Conservation (phyloP, 1,140 invertebrate genomes). For the Drosophila sp. region DNA sequence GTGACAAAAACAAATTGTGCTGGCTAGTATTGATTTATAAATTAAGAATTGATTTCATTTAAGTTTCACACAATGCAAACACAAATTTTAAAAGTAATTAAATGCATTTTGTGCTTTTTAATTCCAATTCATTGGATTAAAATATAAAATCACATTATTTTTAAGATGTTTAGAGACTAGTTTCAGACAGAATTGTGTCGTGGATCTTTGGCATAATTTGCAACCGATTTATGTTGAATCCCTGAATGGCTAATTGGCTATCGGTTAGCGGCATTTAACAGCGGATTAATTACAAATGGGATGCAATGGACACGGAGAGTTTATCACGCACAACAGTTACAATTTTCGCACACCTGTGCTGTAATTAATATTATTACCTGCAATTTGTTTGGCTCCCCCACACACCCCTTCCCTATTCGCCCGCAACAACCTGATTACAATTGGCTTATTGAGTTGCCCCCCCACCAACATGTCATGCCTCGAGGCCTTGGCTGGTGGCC, state of each 20-base stretch:
- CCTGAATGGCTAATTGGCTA: conserved; percentile 40
- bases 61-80: too few relatives aligned
- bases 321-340: conserved; percentile 40
- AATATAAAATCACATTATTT: too few relatives aligned
- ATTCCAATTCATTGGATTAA: too few relatives aligned
- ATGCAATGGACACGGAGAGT: conserved; percentile 12
- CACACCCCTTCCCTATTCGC: too few relatives aligned
- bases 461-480: not conserved
- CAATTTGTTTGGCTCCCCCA: conserved; percentile 46
- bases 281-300: conserved; percentile 40
- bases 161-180: too few relatives aligned
- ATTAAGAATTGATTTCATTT: too few relatives aligned
- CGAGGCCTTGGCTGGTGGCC: not conserved
- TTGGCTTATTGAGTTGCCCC: conserved; percentile 8
- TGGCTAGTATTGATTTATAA: too few relatives aligned
- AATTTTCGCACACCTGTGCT: conserved; percentile 16
- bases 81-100: too few relatives aligned
- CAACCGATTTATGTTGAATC: too few relatives aligned
- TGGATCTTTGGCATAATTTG: not conserved
- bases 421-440: conserved; percentile 10
- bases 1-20: too few relatives aligned
- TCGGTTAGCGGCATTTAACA: conserved; percentile 14
- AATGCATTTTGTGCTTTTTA: too few relatives aligned
- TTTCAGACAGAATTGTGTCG: too few relatives aligned
- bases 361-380: conserved; percentile 58